Evolutionary conservation across 1,140 invertebrate genomes (phyloP), one percentile per base, ranked within the genome.

Genomic region (Potamilus streckersoni): DNA sequence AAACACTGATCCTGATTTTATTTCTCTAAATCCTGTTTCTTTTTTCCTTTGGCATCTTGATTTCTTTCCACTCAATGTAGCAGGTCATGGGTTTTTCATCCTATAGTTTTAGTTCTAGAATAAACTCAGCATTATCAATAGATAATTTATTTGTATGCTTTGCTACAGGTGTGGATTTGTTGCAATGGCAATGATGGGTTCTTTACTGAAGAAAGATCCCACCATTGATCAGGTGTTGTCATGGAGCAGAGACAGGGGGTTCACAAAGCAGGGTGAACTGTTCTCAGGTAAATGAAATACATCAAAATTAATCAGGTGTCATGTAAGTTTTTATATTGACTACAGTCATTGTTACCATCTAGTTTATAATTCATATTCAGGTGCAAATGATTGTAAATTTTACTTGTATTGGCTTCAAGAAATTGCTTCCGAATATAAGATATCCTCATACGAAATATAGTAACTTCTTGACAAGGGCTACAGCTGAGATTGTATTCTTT

Each of bases 191-290:
- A 96, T 96, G 94, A 91, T 94, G 69, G 90, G 92, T 78, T 92
- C 93, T 65, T 89, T 93, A 13, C 72, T 73, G 12, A 49, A 71
- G 16, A 65, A 73, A 38, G 60, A 66, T 61, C 60, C 92, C 4
- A 89, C 90, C 3, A 89, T 93, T 2, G 88, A 92, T 38, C 90
- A 93, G 71, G 88, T 96, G 12, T 88, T 93, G 20, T 88, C 91
- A 59, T 91, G 92, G 82, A 93, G 94, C 12, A 91, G 92, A 86
- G 84, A 87, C 4, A 86, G 91, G 79, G 91, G 92, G 6, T 96
- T 92, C 82, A 95, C 94, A 12, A 92, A 93, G 79, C 93, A 95
- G 82, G 95, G 96, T 6, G 96, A 97, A 92, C 94, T 97, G 89
- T 96, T 96, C 83, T 95, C 95, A 86, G 94, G 85, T 85, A 68